Base-by-base conservation (phyloP, 2,113 vertebrate species). In the Gobius niger region DNA sequence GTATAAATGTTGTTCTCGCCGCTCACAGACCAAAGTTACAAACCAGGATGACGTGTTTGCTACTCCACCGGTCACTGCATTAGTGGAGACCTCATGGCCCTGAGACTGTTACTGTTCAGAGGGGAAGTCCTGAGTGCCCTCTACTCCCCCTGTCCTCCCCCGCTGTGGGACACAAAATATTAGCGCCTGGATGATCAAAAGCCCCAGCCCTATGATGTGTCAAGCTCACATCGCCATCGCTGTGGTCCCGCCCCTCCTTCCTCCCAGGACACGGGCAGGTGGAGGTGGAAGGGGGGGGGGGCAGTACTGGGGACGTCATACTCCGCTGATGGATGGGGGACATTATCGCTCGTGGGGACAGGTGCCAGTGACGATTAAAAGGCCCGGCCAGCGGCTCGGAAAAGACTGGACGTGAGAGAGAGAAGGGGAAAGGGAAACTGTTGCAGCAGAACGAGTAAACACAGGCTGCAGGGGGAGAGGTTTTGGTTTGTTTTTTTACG, bases 281-380 rank as follows among this genome's bases (percentile, higher is more conserved):
- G 59, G 44, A 10, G 52, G 65, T 3, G 7, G 24, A 2, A 4
- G 24, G 2, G 24, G 24, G 24, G 24, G 24, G 24, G 24, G 3
- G 70, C 54, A 65, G 70, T 68, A 65, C 65, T 63, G 72, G 54
- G 60, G 65, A 85, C 54, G 85, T 88, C 89, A 88, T 88, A 82
- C 75, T 70, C 72, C 72, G 52, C 87, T 92, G 90, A 92, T 91
- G 86, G 87, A 92, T 92, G 85, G 82, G 49, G 81, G 83, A 90
- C 90, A 92, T 92, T 92, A 92, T 70, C 52, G 88, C 86, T 91
- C 85, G 74, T 86, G 91, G 88, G 88, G 89, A 91, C 91, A 90
- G 89, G 91, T 90, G 88, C 88, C 83, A 85, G 75, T 65, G 83
- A 90, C 85, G 90, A 91, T 91, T 91, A 92, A 91, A 92, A 88